Conservation (phyloP, 1,140 invertebrate genomes). For the Babylonia areolata region DNA sequence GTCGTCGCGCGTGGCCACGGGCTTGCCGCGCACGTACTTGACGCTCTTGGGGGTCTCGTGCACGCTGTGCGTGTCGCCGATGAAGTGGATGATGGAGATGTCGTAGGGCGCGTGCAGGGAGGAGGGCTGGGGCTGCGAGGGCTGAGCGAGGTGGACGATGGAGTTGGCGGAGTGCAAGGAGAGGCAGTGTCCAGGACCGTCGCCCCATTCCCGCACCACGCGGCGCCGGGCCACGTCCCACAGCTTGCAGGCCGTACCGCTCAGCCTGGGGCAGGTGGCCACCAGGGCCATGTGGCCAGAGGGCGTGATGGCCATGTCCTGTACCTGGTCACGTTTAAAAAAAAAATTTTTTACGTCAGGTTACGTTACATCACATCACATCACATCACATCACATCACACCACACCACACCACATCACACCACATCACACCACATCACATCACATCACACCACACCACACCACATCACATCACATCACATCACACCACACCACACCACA, state of each 20-base stretch:
- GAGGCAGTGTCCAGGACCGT: conserved; percentile 61
- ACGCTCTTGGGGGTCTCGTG: conserved; percentile 53
- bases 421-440: background rate
- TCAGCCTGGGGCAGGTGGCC: conserved; percentile 54
- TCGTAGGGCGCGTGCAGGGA: conserved; percentile 61
- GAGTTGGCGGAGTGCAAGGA: conserved; percentile 42
- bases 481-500: background rate
- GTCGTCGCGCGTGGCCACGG: conserved; percentile 69
- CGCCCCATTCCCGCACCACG: conserved; percentile 70
- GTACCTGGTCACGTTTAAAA: conserved; percentile 51
- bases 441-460: no score
- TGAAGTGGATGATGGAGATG: conserved; percentile 61
- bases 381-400: no score
- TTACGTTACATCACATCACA: no score
- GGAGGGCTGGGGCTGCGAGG: conserved; percentile 56
- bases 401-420: background rate
- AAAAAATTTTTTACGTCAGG: no score
- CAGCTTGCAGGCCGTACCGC: conserved; percentile 62
- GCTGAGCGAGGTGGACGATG: conserved; percentile 57
- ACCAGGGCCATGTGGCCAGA: conserved; percentile 67
- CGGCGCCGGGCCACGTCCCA: conserved; percentile 68
- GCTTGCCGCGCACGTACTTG: conserved; percentile 58
- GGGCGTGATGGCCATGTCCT: conserved; percentile 66
- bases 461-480: no score
- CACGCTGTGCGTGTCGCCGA: conserved; percentile 53